phyloP scores from a whole-genome alignment of 2,888 invertebrate genomes.

The Lycophotia porphyrea region DNA sequence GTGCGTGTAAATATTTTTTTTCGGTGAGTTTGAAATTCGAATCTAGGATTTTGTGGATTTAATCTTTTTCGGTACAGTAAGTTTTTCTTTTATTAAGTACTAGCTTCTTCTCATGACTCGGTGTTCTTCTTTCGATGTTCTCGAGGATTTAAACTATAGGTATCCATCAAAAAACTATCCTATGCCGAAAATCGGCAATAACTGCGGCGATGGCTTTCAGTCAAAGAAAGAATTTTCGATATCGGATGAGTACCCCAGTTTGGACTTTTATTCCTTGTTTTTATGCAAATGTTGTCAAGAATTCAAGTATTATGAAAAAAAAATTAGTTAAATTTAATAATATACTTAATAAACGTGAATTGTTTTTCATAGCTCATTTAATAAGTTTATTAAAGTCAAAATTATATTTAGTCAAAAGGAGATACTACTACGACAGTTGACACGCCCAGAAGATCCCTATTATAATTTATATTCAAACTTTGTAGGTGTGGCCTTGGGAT shows the following conservation, averaged over 20 bases:
- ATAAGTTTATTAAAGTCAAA: neutral
- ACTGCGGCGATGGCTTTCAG: neutral
- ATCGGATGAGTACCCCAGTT: neutral
- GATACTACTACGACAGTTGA: conserved; percentile 24
- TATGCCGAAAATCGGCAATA: neutral
- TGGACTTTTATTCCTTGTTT: neutral
- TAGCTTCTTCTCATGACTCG: neutral
- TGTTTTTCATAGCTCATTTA: neutral
- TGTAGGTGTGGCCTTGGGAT: conserved; percentile 37
- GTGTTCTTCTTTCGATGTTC: no score
- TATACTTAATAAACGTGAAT: neutral
- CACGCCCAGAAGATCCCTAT: conserved; percentile 39
- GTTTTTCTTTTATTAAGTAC: conserved; percentile 28
- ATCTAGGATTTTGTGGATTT: conserved; percentile 51
- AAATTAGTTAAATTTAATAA: no score
- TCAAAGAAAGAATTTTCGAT: neutral
- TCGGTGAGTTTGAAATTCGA: conserved; percentile 62
- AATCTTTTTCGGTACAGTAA: conserved; percentile 40
- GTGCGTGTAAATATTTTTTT: conserved; percentile 65
- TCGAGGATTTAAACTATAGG: neutral
- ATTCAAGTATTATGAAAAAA: neutral
- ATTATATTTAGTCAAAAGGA: neutral
- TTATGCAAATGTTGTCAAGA: neutral
- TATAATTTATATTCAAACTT: conserved; percentile 39
- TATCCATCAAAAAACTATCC: neutral